A percentile compares a stretch with the other conserved stretches of the same genome.
Conservation (phyloP, 2,797 vertebrate genomes). For the Aulostomus chinensis region DNA sequence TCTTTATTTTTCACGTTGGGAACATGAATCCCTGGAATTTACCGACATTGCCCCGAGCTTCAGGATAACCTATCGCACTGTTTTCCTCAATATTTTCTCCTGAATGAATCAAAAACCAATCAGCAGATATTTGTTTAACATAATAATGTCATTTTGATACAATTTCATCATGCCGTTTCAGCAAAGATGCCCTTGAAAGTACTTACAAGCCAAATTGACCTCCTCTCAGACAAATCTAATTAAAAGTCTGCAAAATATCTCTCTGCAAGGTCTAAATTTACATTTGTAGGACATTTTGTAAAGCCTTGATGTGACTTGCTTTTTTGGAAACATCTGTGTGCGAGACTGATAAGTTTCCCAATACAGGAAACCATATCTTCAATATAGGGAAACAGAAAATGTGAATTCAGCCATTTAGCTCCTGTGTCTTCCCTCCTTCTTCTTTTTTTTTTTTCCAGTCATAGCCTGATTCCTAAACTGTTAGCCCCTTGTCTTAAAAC, state of each 20-base stretch:
- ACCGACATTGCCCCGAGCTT: too few species aligned
- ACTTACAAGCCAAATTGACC: not conserved
- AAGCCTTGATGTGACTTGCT: not conserved
- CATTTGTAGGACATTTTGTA: not conserved
- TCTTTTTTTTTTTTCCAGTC: too few species aligned
- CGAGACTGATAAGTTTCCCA: not conserved
- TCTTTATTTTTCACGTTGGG: too few species aligned
- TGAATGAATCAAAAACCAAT: too few species aligned
- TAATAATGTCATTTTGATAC: not conserved
- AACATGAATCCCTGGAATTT: too few species aligned
- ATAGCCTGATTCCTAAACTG: constrained; percentile 12
- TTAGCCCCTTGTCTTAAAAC: constrained; percentile 12
- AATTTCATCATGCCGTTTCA: not conserved
- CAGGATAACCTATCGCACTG: too few species aligned
- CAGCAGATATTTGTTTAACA: too few species aligned
- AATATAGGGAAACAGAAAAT: not conserved
- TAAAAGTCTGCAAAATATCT: too few species aligned
- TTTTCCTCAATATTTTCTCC: too few species aligned
- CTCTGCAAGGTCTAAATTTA: not conserved
- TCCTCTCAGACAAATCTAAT: not conserved
- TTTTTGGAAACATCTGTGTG: too few species aligned
- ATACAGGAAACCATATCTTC: not conserved
- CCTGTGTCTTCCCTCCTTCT: not conserved
- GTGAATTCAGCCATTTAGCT: not conserved
- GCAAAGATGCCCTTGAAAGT: not conserved